These are phyloP conservation scores for Esox niger DNA, from an alignment of 2,113 vertebrate genomes.

Conservation along the genomic window DNA sequence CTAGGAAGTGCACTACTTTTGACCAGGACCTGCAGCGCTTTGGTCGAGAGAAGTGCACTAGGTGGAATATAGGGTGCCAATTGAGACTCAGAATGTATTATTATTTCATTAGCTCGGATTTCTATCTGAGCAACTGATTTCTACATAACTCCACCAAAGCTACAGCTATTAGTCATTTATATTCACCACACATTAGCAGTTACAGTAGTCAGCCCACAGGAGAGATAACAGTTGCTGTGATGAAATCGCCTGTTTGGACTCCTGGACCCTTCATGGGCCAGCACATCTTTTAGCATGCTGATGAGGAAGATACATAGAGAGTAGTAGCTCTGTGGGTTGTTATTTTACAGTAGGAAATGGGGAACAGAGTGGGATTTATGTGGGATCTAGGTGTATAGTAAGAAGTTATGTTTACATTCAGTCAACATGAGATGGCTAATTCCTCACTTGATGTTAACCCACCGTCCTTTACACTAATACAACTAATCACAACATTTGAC, in stretches of 20 bases:
- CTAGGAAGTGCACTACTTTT: too few relatives aligned
- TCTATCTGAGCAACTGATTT: slow-evolving; percentile 33
- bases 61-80: too few relatives aligned
- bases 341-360: neutral
- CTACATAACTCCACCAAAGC: slow-evolving; percentile 28
- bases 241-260: too few relatives aligned
- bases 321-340: slow-evolving; percentile 7
- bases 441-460: slow-evolving; percentile 12
- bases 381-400: neutral
- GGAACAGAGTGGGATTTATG: neutral
- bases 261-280: too few relatives aligned
- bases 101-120: slow-evolving; percentile 38
- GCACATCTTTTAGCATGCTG: too few relatives aligned
- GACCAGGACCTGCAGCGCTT: too few relatives aligned
- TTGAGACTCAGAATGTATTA: slow-evolving; percentile 12
- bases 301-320: too few relatives aligned
- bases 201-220: slow-evolving; percentile 8
- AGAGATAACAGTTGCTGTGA: too few relatives aligned
- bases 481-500: slow-evolving; percentile 40
- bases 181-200: too few relatives aligned
- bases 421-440: slow-evolving; percentile 8
- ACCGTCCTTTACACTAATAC: slow-evolving; percentile 46
- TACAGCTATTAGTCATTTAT: slow-evolving; percentile 26
- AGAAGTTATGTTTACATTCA: neutral
- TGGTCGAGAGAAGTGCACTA: too few relatives aligned